Evolutionary conservation across 2,888 invertebrate species (phyloP), one percentile per base, ranked within the genome.

Genomic region (Cantharis nigra): DNA sequence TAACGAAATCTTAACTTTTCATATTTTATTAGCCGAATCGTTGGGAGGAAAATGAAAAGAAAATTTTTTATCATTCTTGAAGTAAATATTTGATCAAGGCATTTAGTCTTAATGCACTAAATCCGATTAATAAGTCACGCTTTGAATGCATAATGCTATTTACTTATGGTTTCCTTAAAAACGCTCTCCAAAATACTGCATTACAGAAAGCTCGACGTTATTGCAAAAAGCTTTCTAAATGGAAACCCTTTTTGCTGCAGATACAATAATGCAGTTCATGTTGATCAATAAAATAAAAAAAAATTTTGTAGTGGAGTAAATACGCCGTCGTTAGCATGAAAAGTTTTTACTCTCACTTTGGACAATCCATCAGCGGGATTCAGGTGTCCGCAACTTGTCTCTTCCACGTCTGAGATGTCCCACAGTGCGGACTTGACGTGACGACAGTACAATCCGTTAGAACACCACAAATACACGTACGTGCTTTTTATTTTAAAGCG

Each of bases 331-430:
- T 64, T 64, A 64, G 74, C 23, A 23, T 65, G 33, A 64, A 63
- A 74, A 70, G 70, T 74, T 76, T 76, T 76, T 76, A 76, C 69
- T 71, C 69, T 71, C 26, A 4, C 5, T 65, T 62, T 76, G 33
- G 67, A 71, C 76, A 71, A 76, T 76, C 76, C 69, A 76, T 76
- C 76, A 76, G 76, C 63, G 76, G 75, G 76, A 76, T 76, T 76
- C 76, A 76, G 69, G 69, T 76, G 76, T 76, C 76, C 69, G 72
- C 71, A 72, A 76, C 67, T 76, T 76, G 76, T 76, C 76, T 72
- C 69, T 65, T 76, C 63, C 72, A 76, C 72, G 76, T 76, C 69
- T 64, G 30, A 64, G 70, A 74, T 64, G 74, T 74, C 74, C 76
- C 71, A 72, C 30, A 63, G 72, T 76, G 76, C 71, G 69, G 63